Percentiles rank a stretch among this genome's conserved stretches.
These are phyloP conservation scores for Loris lydekkerianus DNA, from an alignment of 2,797 vertebrate genomes.

Conservation along the genomic window DNA sequence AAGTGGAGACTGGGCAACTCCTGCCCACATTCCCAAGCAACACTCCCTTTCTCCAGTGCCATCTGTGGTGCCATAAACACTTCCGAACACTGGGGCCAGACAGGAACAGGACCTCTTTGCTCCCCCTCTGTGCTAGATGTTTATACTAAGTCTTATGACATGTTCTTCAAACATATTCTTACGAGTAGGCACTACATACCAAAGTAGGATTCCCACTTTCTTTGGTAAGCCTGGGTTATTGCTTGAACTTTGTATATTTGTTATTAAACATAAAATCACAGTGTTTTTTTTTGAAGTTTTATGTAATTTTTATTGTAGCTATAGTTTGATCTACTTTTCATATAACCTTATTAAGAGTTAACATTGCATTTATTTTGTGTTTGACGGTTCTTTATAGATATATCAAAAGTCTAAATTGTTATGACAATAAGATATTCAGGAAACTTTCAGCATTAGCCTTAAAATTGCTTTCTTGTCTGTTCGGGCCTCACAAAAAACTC, in stretches of 20 bases:
- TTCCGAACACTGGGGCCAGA: background rate
- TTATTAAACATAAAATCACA: conserved; percentile 18
- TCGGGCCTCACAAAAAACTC: background rate
- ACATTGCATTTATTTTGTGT: background rate
- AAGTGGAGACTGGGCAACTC: background rate
- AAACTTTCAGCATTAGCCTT: background rate
- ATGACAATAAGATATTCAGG: background rate
- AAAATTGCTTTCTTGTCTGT: background rate
- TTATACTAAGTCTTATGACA: background rate
- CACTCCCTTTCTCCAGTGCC: background rate
- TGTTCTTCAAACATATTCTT: background rate
- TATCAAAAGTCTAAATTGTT: background rate
- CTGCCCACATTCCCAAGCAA: background rate
- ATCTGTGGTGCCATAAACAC: background rate
- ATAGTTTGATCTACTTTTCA: background rate
- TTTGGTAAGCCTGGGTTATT: background rate
- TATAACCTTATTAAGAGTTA: background rate
- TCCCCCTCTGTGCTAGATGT: background rate
- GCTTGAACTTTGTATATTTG: background rate
- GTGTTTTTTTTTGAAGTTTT: background rate
- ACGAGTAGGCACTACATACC: background rate
- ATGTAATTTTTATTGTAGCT: background rate
- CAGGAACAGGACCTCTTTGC: background rate
- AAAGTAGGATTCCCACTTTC: background rate
- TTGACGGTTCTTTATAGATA: background rate